Base-by-base conservation (phyloP, 2,797 vertebrate genomes). In the Eleutherodactylus coqui region DNA sequence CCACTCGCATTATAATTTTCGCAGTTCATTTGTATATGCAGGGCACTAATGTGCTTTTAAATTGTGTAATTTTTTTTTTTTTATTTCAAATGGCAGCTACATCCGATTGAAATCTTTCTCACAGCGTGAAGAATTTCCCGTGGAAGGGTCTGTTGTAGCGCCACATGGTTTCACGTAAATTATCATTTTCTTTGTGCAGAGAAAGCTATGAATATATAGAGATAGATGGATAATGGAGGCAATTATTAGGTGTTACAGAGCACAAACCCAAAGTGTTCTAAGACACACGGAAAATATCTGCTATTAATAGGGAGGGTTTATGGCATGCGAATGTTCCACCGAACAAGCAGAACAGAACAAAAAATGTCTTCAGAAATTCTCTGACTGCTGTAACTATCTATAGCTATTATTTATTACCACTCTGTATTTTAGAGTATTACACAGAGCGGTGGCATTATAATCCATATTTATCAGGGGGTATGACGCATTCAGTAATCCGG, bases 11-110 rank as follows among this genome's bases (percentile, higher is more conserved):
- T 83, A 73, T 45, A 73, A 73, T 55, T 82, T 69, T 73, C 43
- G 67, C 60, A 82, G 32, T 41, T 69, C 47, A 55, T 73, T 53
- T 82, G 80, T 34, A 34, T 60, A 36, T n/a, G 14, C 45, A 29
- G 60, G 60, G 27, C 49, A 34, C 60, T 78, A 85, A 85, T 78
- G 41, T 17, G 82, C 69, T 78, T 69, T 69, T 78, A 85, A 79
- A 85, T 67, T 70, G 83, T 67, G n/a, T 69, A 27, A 78, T 85
- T 85, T 85, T 78, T 85, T 32, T 77, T 53, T 6, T 58, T 38
- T 78, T 53, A 72, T 73, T 83, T 58, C 32, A 83, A 85, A 78
- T 78, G 62, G 60, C 60, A 85, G 79, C 70, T 79, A 85, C 49
- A 76, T 78, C 62, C 17, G 60, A 79, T 70, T 78, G 38, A 55